These are phyloP conservation scores for Enteromius viviparus DNA, from an alignment of 2,797 vertebrate species.

Conservation along the genomic window DNA sequence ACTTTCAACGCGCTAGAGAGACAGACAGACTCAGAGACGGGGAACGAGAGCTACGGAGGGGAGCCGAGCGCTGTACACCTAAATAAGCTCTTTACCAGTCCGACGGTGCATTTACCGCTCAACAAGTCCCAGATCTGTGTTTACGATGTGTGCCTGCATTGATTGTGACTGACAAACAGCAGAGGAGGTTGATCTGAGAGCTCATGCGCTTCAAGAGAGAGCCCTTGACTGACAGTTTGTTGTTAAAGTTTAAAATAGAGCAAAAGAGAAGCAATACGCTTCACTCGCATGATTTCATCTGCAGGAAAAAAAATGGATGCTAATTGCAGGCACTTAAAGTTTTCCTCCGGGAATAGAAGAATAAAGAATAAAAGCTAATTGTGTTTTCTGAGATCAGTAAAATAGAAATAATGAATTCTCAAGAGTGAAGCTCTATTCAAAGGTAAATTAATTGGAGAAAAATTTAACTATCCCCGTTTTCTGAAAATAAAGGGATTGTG, in stretches of 20 bases:
- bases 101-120: constrained; percentile 12
- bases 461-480: not conserved
- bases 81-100: constrained; percentile 48
- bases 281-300: constrained; percentile 44
- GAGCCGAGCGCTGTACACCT: constrained; percentile 40
- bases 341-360: constrained; percentile 23
- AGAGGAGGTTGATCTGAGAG: constrained; percentile 10
- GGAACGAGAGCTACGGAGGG: constrained; percentile 34
- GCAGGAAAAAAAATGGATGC: constrained; percentile 19
- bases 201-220: not conserved
- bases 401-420: constrained; percentile 41
- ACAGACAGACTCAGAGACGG: constrained; percentile 52
- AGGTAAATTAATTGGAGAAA: constrained; percentile 39
- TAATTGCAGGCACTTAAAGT: constrained; percentile 40
- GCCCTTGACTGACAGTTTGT: constrained; percentile 53
- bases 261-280: constrained; percentile 7
- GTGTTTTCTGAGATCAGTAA: constrained; percentile 28
- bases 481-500: constrained; percentile 6
- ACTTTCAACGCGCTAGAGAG: constrained; percentile 68
- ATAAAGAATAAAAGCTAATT: constrained; percentile 38
- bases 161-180: not conserved
- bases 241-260: constrained; percentile 42
- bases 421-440: constrained; percentile 37
- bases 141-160: not conserved
- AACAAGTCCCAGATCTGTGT: constrained; percentile 41